Conservation (phyloP, 2,888 invertebrate species). For the Yponomeuta cagnagella region DNA sequence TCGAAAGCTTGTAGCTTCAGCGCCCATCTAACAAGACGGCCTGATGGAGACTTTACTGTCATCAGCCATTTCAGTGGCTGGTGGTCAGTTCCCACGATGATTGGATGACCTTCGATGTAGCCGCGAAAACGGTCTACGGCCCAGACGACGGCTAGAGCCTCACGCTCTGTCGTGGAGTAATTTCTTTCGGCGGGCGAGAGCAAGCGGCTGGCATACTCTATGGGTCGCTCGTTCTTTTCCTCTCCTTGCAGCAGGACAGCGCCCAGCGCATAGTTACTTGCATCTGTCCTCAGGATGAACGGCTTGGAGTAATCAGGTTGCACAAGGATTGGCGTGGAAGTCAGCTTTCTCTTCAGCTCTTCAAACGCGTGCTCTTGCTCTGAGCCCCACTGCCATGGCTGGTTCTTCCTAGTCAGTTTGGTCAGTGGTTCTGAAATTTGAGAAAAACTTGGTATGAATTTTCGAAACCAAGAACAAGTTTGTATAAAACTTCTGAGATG, state of each 20-base stretch:
- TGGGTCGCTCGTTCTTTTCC: constrained; percentile 19
- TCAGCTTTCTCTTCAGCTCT: constrained; percentile 22
- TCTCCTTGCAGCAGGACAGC: constrained; percentile 23
- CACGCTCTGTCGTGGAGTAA: not conserved
- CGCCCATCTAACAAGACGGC: too few species aligned
- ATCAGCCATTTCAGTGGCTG: too few species aligned
- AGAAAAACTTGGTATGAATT: constrained; percentile 21
- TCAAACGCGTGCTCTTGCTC: constrained; percentile 24
- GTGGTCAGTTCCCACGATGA: too few species aligned
- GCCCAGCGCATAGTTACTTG: constrained; percentile 20
- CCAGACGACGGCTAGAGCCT: too few species aligned
- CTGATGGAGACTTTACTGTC: too few species aligned
- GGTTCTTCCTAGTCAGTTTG: constrained; percentile 28
- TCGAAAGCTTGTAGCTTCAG: too few species aligned
- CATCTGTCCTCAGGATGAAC: too few species aligned
- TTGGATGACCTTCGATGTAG: too few species aligned
- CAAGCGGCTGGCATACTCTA: constrained; percentile 24
- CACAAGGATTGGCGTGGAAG: constrained; percentile 26
- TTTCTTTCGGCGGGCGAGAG: constrained; percentile 32
- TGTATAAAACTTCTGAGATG: too few species aligned
- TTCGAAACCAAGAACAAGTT: constrained; percentile 21
- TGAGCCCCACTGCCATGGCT: constrained; percentile 28
- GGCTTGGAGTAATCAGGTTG: constrained; percentile 25
- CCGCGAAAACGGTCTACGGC: too few species aligned
- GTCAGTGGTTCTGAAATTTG: constrained; percentile 31